Evolutionary conservation across 1,140 invertebrate genomes (phyloP), one percentile per base, ranked within the genome.

Genomic region (Pemphigus obesinymphae): DNA sequence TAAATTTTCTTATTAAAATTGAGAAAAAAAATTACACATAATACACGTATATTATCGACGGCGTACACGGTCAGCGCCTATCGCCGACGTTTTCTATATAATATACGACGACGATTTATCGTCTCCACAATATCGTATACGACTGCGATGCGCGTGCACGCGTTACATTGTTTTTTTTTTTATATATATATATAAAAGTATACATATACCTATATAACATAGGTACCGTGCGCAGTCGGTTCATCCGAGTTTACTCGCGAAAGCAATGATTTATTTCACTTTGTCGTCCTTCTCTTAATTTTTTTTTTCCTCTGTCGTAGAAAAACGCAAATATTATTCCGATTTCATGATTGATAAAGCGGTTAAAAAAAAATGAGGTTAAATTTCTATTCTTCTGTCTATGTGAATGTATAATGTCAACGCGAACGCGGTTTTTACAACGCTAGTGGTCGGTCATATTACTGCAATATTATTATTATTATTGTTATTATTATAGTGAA

Each of bases 291-390:
- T 48, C 70, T 72, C 70, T 72, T 72, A 72, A 72, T 72, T 72
- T 72, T 45, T 72, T 29, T 48, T 29, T 26, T 26, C 43, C 43
- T 29, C 37, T 40, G 6, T 45, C 26, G 17, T 48, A 48, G 26
- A 72, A 72, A 48, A 72, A 72, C 70, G 70, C 70, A 48, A 72
- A 72, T 72, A 45, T 72, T 72, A 72, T 72, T 72, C 70, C 70
- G 70, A 72, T 72, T 72, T 72, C 43, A 72, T 72, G 70, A 72
- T 72, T 72, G 70, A 72, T 72, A 72, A 72, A 72, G 70, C 70
- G 70, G 70, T 72, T 48, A 72, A 48, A 72, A 70, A 48, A 72
- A 72, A 72, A 72, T 31, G 70, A 72, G 70, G 70, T 72, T 72
- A 72, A 72, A 72, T 72, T 72, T 72, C 70, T 72, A 72, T 72